phyloP scores from a whole-genome alignment of 2,113 vertebrate species.

The Entomyzon cyanotis region DNA sequence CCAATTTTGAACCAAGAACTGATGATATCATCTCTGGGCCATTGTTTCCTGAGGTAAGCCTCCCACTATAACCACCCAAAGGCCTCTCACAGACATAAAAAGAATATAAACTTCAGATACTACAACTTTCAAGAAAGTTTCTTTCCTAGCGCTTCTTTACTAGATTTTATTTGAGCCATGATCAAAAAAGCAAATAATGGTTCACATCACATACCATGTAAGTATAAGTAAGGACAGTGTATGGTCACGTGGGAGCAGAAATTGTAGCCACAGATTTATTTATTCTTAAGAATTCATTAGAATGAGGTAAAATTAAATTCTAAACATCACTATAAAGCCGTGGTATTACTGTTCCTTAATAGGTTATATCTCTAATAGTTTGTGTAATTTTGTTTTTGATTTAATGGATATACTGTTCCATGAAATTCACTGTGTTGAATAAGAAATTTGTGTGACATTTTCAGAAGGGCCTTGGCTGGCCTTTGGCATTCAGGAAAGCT shows the following conservation, averaged over 20 bases:
- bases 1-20: background rate
- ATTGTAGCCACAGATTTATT: background rate
- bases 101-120: background rate
- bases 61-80: background rate
- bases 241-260: background rate
- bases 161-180: background rate
- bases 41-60: background rate
- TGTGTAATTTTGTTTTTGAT: background rate
- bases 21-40: background rate
- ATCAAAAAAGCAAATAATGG: background rate
- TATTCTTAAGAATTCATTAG: background rate
- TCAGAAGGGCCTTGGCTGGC: background rate
- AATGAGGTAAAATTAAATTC: background rate
- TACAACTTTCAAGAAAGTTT: background rate
- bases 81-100: background rate
- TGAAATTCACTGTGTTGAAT: background rate
- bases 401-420: background rate
- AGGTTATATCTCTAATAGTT: background rate
- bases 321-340: background rate
- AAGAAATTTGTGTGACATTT: background rate
- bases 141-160: background rate
- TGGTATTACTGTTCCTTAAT: background rate
- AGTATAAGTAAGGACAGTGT: background rate
- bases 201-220: background rate
- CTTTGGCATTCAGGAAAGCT: background rate